phyloP scores from a whole-genome alignment of 2,888 invertebrate genomes.

The Theodoxus fluviatilis region DNA sequence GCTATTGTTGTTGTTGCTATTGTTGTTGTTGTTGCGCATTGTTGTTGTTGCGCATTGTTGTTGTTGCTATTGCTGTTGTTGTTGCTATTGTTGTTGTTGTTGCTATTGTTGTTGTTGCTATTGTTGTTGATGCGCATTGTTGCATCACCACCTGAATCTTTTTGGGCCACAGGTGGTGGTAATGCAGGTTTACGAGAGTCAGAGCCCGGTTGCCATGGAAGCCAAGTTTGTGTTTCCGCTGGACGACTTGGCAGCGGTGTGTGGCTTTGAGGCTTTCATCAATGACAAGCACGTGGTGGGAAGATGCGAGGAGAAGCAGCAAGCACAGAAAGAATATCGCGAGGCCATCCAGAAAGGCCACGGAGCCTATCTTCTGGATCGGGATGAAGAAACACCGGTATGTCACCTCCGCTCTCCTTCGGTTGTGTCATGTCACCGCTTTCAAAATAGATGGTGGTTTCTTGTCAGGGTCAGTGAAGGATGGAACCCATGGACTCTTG shows the following conservation, averaged over 20 bases:
- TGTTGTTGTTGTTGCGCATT: too few relatives aligned
- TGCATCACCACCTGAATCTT: not conserved
- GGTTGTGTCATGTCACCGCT: too few relatives aligned
- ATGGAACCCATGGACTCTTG: too few relatives aligned
- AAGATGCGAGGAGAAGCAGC: conserved; percentile 65
- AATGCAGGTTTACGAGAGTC: conserved; percentile 58
- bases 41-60: too few relatives aligned
- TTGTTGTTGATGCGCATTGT: not conserved
- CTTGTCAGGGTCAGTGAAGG: too few relatives aligned
- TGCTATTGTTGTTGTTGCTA: not conserved
- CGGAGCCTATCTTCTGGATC: conserved; percentile 67
- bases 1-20: too few relatives aligned
- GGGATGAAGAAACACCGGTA: conserved; percentile 64
- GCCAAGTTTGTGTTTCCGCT: conserved; percentile 67
- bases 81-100: not conserved
- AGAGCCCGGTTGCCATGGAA: conserved; percentile 55
- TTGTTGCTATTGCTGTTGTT: not conserved
- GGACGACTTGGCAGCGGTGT: conserved; percentile 64
- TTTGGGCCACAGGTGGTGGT: conserved; percentile 57
- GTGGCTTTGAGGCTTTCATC: conserved; percentile 67
- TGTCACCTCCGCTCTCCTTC: conserved; percentile 26
- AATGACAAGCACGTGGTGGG: conserved; percentile 66
- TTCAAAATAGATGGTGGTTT: too few relatives aligned
- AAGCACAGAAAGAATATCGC: conserved; percentile 63
- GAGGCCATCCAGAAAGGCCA: conserved; percentile 65